These are phyloP conservation scores for Apocheima hispidaria DNA, from an alignment of 2,888 invertebrate species.

Conservation along the genomic window DNA sequence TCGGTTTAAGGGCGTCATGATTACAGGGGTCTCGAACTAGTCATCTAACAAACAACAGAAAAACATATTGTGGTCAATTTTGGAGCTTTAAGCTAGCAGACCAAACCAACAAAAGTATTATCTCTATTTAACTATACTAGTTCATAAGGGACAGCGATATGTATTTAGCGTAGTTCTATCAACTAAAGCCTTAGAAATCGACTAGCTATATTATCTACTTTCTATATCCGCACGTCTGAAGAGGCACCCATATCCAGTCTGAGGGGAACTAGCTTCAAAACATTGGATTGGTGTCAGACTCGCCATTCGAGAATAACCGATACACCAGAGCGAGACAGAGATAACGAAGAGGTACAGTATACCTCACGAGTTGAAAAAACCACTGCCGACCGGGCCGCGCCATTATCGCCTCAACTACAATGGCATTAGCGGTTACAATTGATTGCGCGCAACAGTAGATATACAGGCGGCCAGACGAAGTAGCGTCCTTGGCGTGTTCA, in stretches of 20 bases:
- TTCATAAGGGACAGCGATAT: too few species aligned
- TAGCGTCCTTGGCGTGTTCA: conserved; percentile 45
- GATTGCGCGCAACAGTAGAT: conserved; percentile 16
- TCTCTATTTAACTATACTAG: too few species aligned
- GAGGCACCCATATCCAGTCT: neutral
- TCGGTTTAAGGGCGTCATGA: too few species aligned
- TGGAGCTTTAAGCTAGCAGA: too few species aligned
- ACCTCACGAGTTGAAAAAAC: conserved; percentile 37
- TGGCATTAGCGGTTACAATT: conserved; percentile 32
- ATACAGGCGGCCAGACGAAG: conserved; percentile 23
- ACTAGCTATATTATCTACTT: too few species aligned
- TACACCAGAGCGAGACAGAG: conserved; percentile 56
- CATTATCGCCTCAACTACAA: conserved; percentile 25
- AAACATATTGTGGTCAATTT: too few species aligned
- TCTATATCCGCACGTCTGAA: too few species aligned
- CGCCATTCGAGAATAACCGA: conserved; percentile 28
- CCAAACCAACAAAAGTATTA: too few species aligned
- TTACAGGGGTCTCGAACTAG: too few species aligned
- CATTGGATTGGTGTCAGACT: conserved; percentile 3
- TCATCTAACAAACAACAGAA: too few species aligned
- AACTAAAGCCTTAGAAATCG: too few species aligned
- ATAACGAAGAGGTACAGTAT: conserved; percentile 51
- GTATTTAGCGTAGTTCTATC: too few species aligned
- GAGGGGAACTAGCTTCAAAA: conserved; percentile 9
- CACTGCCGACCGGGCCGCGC: conserved; percentile 28